Base-by-base conservation (phyloP, 2,888 invertebrate species). In the Ptilodon capucinus region DNA sequence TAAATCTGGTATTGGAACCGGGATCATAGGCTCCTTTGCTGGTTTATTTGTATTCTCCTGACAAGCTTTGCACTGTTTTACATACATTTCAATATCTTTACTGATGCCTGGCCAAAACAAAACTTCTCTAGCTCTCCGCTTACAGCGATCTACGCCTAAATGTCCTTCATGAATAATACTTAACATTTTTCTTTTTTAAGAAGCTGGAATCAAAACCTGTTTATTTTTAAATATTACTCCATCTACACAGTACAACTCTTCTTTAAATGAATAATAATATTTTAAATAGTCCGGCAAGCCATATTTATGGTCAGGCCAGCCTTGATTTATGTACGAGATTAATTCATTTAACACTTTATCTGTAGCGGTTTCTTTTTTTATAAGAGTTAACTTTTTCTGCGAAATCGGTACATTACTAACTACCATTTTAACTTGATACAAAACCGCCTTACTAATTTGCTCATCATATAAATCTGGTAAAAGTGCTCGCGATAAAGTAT, bases 381-480 rank as follows among this genome's bases (percentile, higher is more conserved):
- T 32, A 44, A 9, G 40, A 7, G 16, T 25, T 7, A 42, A n/a
- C 32, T 42, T 42, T 18, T 42, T 42, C 17, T 42, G 30, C 2
- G 42, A 42, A 2, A 43, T 43, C 1, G 42, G 42, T 11, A 30
- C 28, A 19, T 39, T 30, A 19, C 30, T 39, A 8, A 44, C 38
- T 23, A 43, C 7, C 14, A 35, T 4, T 25, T 44, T 23, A 16
- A 39, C 44, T 8, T 44, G 44, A 30, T 38, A 39, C 30, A 38
- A 18, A 11, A 44, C 28, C 4, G 23, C 8, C 23, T 8, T 23
- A 23, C 23, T 23, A 4, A 23, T 8, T 4, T 4, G 8, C 4
- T 23, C 8, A 23, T 23, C 23, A 23, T 23, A 23, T 23, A n/a
- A 6, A n/a, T 30, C 30, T 2, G 30, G 30, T 6, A 30, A 6